Conservation (phyloP, 2,888 invertebrate genomes). For the Craniophora ligustri region DNA sequence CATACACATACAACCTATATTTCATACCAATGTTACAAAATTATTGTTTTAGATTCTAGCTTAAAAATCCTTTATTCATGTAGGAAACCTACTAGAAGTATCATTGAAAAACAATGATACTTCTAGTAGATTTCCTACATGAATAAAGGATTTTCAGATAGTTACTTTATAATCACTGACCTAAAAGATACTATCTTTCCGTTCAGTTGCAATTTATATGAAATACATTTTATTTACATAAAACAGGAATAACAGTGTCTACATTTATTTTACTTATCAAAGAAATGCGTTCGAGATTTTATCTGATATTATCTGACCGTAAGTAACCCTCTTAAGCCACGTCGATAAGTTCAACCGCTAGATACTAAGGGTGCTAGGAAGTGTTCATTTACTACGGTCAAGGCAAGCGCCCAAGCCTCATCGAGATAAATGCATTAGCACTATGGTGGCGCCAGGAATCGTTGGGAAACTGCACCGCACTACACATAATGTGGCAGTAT, state of each 20-base stretch:
- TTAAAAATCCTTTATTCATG: constrained; percentile 17
- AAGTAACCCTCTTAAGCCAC: constrained; percentile 18
- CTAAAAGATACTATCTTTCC: constrained; percentile 15
- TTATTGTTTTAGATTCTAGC: constrained; percentile 22
- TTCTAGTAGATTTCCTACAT: constrained; percentile 1
- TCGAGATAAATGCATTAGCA: constrained; percentile 43
- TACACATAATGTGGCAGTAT: constrained; percentile 20
- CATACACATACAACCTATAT: constrained; percentile 4
- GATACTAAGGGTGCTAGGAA: constrained; percentile 24
- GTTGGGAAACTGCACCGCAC: constrained; percentile 19
- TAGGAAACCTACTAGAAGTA: neutral
- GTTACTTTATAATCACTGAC: constrained; percentile 21
- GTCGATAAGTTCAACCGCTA: constrained; percentile 31
- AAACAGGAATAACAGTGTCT: neutral
- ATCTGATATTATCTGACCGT: constrained; percentile 19
- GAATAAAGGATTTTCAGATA: constrained; percentile 5
- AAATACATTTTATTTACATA: constrained; percentile 34
- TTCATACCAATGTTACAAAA: constrained; percentile 1
- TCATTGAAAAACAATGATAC: neutral
- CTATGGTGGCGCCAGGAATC: constrained; percentile 28
- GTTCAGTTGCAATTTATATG: constrained; percentile 24
- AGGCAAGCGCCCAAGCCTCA: constrained; percentile 36
- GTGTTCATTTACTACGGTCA: constrained; percentile 43
- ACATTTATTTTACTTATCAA: constrained; percentile 14
- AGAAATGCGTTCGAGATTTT: constrained; percentile 3